Conservation (phyloP, 1,140 invertebrate genomes). For the Penaeus japonicus region DNA sequence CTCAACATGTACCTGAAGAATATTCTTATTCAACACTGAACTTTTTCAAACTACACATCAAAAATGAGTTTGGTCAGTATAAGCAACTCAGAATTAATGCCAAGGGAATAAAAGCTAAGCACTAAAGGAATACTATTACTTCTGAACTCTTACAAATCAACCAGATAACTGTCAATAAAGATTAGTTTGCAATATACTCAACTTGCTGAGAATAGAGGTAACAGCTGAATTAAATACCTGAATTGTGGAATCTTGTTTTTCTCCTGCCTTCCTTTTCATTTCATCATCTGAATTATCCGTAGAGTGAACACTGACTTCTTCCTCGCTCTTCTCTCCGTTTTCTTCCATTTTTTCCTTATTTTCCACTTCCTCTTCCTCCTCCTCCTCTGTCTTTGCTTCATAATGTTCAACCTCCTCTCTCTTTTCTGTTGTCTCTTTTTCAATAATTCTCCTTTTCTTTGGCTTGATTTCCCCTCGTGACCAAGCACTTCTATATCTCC, state of each 20-base stretch:
- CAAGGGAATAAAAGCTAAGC: no score
- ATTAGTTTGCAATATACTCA: no score
- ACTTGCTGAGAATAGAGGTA: no score
- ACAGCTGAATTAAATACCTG: background rate
- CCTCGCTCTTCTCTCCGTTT: conserved; percentile 36
- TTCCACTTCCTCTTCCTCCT: conserved; percentile 8
- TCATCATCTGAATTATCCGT: conserved; percentile 32
- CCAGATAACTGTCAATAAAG: no score
- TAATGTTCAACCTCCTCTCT: conserved; percentile 23
- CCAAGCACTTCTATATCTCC: conserved; percentile 37
- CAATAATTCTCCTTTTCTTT: conserved; percentile 38
- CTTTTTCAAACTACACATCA: no score
- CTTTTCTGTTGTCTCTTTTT: conserved; percentile 31
- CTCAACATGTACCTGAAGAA: conserved; percentile 28
- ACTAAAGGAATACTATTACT: no score
- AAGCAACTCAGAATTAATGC: no score
- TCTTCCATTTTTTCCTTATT: conserved; percentile 10
- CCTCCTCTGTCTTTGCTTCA: background rate
- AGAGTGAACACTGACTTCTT: conserved; percentile 39
- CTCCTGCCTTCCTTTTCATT: background rate
- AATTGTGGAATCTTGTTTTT: background rate
- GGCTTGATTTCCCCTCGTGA: conserved; percentile 38
- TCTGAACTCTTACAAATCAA: no score
- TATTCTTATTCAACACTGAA: no score
- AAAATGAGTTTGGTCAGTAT: no score